Evolutionary conservation across 2,797 vertebrate species (phyloP).

Genomic region (Xiphophorus birchmanni): DNA sequence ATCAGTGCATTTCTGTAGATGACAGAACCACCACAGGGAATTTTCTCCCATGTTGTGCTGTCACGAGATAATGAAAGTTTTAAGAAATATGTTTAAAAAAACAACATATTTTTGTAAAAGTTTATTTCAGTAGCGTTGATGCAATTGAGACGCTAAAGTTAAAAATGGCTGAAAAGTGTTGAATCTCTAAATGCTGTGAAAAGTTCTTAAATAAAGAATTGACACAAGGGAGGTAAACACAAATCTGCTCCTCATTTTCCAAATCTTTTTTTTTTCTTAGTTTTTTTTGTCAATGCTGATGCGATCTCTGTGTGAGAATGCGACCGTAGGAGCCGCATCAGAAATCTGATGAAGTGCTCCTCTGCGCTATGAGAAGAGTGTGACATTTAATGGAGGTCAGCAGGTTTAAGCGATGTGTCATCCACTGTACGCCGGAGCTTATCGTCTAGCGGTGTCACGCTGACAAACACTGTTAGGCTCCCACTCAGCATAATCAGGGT

Average conservation of each 20-base stretch:
- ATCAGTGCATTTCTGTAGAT: too few species aligned
- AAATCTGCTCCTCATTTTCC: not conserved
- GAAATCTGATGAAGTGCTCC: conserved; percentile 46
- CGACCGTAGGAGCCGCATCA: conserved; percentile 10
- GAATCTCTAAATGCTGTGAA: not conserved
- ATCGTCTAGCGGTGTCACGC: conserved; percentile 3
- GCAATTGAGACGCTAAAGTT: not conserved
- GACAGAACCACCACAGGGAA: too few species aligned
- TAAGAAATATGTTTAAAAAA: too few species aligned
- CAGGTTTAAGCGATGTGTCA: conserved; percentile 47
- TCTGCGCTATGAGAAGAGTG: conserved; percentile 28
- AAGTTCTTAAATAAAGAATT: not conserved
- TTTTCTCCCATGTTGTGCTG: too few species aligned
- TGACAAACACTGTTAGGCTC: conserved; percentile 14
- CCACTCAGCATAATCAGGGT: conserved; percentile 33
- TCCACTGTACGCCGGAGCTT: conserved; percentile 11
- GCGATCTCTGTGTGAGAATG: not conserved
- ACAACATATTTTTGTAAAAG: too few species aligned
- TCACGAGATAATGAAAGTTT: too few species aligned
- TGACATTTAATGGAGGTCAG: conserved; percentile 50
- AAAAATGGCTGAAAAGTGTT: not conserved
- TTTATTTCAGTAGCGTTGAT: not conserved
- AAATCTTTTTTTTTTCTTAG: not conserved
- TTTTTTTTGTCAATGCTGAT: not conserved
- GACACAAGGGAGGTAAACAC: not conserved